Evolutionary conservation across 2,113 vertebrate genomes (phyloP), one percentile per base, ranked within the genome.

Genomic region (Anoura caudifer): DNA sequence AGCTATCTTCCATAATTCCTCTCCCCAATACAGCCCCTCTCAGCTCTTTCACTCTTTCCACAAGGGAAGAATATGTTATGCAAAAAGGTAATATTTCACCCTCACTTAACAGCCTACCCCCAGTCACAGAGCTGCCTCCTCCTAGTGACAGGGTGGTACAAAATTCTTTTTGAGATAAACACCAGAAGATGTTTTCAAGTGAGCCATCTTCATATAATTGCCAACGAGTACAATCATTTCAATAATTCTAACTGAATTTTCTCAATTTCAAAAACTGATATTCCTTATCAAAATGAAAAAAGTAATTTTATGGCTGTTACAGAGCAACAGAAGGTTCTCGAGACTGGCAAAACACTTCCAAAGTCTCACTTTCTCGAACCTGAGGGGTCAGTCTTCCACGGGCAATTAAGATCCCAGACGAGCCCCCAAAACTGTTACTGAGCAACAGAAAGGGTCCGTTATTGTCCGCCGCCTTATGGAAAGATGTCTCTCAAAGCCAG

Each of bases 241-340:
- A 96, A 95, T 90, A 97, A 97, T 97, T 98, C 65, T 97, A 94
- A 97, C 67, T 92, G 85, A 96, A 90, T 97, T 97, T 96, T 96
- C 85, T 95, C 70, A 96, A 65, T 90, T 96, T 70, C 54, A 87
- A 96, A 79, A 95, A 97, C 76, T 80, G 81, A 52, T 72, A 98
- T 87, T 95, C 85, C 93, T 97, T 93, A 94, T 96, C 95, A 98
- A 98, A 95, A 38, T 83, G 47, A 96, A 95, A 77, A 84, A 94
- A 76, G 28, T 36, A n/a, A 86, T 95, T 95, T 97, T 94, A 95
- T 41, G 76, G 75, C 59, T 81, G 75, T 54, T 81, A 88, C 7
- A 80, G 90, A 98, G 87, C 97, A 98, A 92, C 85, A 97, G 96
- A 98, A 97, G n/a, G n/a, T n/a, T n/a, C n/a, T n/a, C n/a, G n/a